These are phyloP conservation scores for Yasuhikotakia modesta DNA, from an alignment of 2,797 vertebrate genomes.

Conservation along the genomic window DNA sequence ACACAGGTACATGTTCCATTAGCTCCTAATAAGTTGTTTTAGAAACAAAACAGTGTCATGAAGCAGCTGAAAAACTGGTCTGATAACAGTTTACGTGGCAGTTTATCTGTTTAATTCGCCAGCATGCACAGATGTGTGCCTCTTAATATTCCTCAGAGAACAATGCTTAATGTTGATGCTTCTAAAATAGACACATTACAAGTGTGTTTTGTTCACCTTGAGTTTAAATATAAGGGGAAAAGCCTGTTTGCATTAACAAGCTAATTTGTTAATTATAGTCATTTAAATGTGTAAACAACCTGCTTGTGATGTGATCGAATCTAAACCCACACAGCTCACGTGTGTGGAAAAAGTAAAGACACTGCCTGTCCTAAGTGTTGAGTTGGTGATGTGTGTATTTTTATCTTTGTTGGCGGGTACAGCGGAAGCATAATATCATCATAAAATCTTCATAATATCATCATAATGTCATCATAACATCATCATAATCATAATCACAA, in stretches of 20 bases:
- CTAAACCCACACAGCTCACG: background rate
- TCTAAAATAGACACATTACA: background rate
- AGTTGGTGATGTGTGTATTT: conserved; percentile 34
- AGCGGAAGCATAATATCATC: background rate
- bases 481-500: background rate
- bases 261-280: background rate
- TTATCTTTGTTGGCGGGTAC: conserved; percentile 19
- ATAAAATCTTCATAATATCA: background rate
- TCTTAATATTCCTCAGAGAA: background rate
- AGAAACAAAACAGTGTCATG: too few species aligned
- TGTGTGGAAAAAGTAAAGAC: background rate
- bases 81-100: background rate
- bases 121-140: background rate
- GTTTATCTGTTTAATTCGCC: background rate
- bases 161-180: background rate
- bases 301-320: conserved; percentile 12
- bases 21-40: background rate
- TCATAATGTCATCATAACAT: background rate
- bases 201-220: background rate
- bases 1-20: background rate
- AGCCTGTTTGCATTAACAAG: background rate
- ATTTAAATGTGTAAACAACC: background rate
- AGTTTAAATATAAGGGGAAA: background rate
- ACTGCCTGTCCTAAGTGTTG: background rate
- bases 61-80: background rate